These are phyloP conservation scores for Monochamus saltuarius DNA, from an alignment of 1,140 invertebrate species.

Conservation along the genomic window DNA sequence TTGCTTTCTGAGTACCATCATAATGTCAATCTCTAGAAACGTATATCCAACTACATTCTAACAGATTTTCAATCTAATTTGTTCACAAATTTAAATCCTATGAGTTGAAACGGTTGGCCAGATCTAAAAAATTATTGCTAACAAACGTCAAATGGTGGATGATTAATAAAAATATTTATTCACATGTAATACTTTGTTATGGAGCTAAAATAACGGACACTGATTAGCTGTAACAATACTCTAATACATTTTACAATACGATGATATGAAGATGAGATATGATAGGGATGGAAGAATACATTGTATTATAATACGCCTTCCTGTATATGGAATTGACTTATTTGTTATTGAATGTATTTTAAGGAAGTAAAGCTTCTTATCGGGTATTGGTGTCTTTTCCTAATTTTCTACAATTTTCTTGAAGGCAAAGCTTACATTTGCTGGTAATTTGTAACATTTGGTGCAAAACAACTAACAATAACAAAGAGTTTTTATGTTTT, in stretches of 20 bases:
- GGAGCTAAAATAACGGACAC: too few species aligned
- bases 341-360: neutral
- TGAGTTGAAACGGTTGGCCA: too few species aligned
- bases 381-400: neutral
- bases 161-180: conserved; percentile 1
- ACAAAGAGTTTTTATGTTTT: conserved; percentile 54
- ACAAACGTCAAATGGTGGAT: neutral
- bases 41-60: too few species aligned
- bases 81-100: too few species aligned
- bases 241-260: neutral
- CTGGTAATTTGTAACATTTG: conserved; percentile 20
- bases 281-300: neutral
- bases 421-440: conserved; percentile 23
- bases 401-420: neutral
- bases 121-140: too few species aligned
- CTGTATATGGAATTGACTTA: conserved; percentile 4
- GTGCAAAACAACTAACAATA: conserved; percentile 15
- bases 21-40: conserved; percentile 26
- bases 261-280: conserved; percentile 5
- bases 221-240: neutral
- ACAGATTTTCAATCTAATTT: too few species aligned
- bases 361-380: neutral
- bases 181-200: neutral
- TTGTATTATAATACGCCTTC: neutral
- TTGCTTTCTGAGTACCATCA: conserved; percentile 10